Conservation (phyloP, 2,888 invertebrate species). For the Trichopria drosophilae region DNA sequence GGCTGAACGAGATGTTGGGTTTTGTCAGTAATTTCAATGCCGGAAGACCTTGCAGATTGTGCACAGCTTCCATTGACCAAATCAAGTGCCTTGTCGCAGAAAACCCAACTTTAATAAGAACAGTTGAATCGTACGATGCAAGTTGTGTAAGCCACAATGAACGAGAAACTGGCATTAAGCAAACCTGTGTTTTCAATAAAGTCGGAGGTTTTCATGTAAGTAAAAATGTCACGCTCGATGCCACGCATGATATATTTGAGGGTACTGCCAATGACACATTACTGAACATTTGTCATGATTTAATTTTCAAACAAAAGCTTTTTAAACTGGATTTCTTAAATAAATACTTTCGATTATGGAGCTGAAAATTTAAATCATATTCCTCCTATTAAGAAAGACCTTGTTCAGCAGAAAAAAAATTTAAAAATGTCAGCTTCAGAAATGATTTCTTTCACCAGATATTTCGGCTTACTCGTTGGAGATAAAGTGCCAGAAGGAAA, state of each 20-base stretch:
- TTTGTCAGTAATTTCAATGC: conserved; percentile 12
- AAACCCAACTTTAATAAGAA: conserved; percentile 7
- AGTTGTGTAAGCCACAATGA: conserved; percentile 1
- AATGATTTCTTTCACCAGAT: conserved; percentile 12
- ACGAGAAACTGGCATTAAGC: conserved; percentile 13
- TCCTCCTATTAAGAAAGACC: conserved; percentile 5
- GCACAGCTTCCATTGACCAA: conserved; percentile 1
- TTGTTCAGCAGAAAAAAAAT: conserved; percentile 4
- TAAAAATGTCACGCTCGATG: conserved; percentile 12
- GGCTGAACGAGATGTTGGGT: conserved; percentile 18
- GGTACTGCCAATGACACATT: conserved; percentile 13
- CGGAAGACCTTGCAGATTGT: conserved; percentile 20
- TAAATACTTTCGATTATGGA: conserved; percentile 8
- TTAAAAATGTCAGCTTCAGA: conserved; percentile 13
- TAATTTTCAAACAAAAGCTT: conserved; percentile 22
- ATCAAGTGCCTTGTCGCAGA: conserved; percentile 7
- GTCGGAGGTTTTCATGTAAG: conserved; percentile 12
- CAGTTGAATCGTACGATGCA: conserved; percentile 2
- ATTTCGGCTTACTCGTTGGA: conserved; percentile 10
- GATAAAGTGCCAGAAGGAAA: conserved; percentile 11
- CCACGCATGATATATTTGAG: conserved; percentile 20
- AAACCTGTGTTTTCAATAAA: not conserved
- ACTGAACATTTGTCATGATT: conserved; percentile 12
- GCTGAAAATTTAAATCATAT: conserved; percentile 4
- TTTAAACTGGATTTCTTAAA: conserved; percentile 18